These are phyloP conservation scores for Pegoplata infirma DNA, from an alignment of 2,888 invertebrate genomes.

Conservation along the genomic window DNA sequence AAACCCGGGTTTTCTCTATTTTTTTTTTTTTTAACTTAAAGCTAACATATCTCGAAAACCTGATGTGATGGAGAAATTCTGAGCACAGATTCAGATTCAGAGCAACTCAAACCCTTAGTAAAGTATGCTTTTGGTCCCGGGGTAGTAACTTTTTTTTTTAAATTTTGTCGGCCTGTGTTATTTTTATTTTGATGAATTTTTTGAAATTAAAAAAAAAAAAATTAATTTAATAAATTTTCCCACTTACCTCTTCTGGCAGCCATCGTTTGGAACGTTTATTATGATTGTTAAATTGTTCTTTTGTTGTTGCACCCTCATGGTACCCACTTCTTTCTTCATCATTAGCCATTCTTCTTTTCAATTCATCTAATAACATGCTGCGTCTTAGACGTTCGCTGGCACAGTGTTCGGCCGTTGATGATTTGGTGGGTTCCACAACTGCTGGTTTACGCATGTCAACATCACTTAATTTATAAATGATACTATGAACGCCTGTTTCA, in stretches of 20 bases:
- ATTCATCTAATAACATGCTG: constrained; percentile 68
- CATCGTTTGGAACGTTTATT: constrained; percentile 79
- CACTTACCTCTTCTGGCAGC: constrained; percentile 83
- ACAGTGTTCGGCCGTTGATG: constrained; percentile 72
- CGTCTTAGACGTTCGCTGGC: constrained; percentile 76
- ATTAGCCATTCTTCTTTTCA: constrained; percentile 66
- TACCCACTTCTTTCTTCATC: constrained; percentile 12
- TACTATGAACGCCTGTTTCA: constrained; percentile 84
- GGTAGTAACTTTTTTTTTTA: too few relatives aligned
- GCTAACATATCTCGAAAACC: too few relatives aligned
- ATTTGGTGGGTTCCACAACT: constrained; percentile 73
- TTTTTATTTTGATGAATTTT: too few relatives aligned
- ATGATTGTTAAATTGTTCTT: constrained; percentile 29
- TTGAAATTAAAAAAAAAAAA: too few relatives aligned
- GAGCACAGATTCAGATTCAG: too few relatives aligned
- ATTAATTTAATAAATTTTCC: too few relatives aligned
- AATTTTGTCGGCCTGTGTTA: too few relatives aligned
- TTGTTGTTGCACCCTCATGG: not conserved
- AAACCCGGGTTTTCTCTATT: too few relatives aligned
- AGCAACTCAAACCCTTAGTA: too few relatives aligned
- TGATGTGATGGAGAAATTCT: too few relatives aligned
- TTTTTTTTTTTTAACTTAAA: too few relatives aligned
- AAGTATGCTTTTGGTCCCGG: too few relatives aligned
- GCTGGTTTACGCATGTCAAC: constrained; percentile 79
- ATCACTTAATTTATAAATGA: constrained; percentile 90